Evolutionary conservation across 2,797 vertebrate genomes (phyloP).

Genomic region (Tadarida brasiliensis): DNA sequence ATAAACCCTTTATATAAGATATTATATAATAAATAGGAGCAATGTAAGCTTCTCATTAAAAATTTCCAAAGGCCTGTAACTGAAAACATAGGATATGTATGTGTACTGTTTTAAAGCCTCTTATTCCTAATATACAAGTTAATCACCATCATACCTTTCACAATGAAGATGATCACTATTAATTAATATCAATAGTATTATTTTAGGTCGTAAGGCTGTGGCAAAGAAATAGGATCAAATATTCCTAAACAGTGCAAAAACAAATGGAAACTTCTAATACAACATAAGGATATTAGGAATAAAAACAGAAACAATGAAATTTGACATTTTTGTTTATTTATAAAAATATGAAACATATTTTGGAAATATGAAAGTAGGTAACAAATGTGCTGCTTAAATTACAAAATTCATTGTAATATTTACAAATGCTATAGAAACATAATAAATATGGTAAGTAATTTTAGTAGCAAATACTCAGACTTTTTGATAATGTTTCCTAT

Average conservation of each 20-base stretch:
- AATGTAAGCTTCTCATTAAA: slow-evolving; percentile 9
- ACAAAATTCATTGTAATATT: background rate
- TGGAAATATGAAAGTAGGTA: slow-evolving; percentile 45
- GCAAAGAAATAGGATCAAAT: slow-evolving; percentile 28
- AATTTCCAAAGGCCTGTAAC: background rate
- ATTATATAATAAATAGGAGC: background rate
- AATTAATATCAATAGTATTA: slow-evolving; percentile 14
- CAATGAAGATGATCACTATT: background rate
- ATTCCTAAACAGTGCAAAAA: background rate
- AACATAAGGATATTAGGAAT: slow-evolving; percentile 1
- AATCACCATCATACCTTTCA: background rate
- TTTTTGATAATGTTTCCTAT: slow-evolving; percentile 47
- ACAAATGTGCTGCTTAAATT: slow-evolving; percentile 17
- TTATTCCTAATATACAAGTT: background rate
- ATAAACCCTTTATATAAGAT: background rate
- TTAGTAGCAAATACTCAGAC: slow-evolving; percentile 25
- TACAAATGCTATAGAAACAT: background rate
- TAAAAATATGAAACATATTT: slow-evolving; percentile 26
- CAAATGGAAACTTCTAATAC: background rate
- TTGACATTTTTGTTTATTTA: slow-evolving; percentile 27
- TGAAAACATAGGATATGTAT: background rate
- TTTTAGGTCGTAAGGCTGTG: slow-evolving; percentile 9
- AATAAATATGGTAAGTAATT: slow-evolving; percentile 40
- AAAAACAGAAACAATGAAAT: slow-evolving; percentile 30
- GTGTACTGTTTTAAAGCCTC: background rate